Conservation (phyloP, 64 coral and sea anemone species). For the Astreopora myriophthalma region DNA sequence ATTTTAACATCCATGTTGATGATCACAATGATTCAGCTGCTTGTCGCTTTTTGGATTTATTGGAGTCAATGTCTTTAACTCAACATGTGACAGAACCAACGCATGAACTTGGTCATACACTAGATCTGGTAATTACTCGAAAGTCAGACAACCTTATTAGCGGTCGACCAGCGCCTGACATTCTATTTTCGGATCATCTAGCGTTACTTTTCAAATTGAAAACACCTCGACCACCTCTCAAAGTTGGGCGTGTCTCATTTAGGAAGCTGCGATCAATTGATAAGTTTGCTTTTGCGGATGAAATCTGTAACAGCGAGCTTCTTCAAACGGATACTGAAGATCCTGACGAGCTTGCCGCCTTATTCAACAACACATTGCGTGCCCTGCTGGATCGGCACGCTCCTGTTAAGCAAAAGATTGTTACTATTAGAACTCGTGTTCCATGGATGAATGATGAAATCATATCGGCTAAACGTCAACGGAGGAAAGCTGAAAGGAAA, state of each 20-base stretch:
- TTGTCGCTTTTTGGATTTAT: too few relatives aligned
- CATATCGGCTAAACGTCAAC: slow-evolving; percentile 22
- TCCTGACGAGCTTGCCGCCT: neutral
- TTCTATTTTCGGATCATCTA: slow-evolving; percentile 21
- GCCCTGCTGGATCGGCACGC: slow-evolving; percentile 43
- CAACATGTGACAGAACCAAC: too few relatives aligned
- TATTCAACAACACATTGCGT: slow-evolving; percentile 12
- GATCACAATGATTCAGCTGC: too few relatives aligned
- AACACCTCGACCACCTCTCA: slow-evolving; percentile 17
- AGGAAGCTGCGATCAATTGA: slow-evolving; percentile 51
- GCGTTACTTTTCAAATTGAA: slow-evolving; percentile 32
- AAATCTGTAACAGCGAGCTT: slow-evolving; percentile 3
- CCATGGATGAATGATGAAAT: slow-evolving; percentile 57
- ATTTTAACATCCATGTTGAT: slow-evolving; percentile 54
- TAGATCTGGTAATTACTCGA: slow-evolving; percentile 67
- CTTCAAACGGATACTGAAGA: neutral
- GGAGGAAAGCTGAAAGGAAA: slow-evolving; percentile 57
- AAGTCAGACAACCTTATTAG: slow-evolving; percentile 25
- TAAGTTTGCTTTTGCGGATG: slow-evolving; percentile 23
- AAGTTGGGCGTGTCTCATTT: neutral
- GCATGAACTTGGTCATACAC: slow-evolving; percentile 20
- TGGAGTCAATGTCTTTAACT: too few relatives aligned
- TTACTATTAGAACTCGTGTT: slow-evolving; percentile 37
- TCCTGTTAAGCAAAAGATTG: slow-evolving; percentile 26
- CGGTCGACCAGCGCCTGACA: slow-evolving; percentile 7